phyloP scores from a whole-genome alignment of 2,113 vertebrate species.

The Cavia porcellus region DNA sequence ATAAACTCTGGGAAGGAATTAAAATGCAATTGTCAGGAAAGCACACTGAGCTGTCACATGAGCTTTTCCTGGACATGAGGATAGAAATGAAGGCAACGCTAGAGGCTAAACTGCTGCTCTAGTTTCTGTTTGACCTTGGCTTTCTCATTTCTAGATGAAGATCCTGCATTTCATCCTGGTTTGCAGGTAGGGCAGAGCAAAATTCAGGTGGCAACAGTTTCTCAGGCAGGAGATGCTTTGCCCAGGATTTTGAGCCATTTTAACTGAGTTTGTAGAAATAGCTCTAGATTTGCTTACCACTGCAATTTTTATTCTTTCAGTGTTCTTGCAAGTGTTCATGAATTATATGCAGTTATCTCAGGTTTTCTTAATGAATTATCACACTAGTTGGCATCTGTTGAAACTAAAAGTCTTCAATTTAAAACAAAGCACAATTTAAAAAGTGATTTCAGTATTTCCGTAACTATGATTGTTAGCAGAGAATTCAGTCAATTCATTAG shows the following conservation, averaged over 20 bases:
- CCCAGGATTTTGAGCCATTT: not conserved
- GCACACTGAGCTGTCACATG: not conserved
- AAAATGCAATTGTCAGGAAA: not conserved
- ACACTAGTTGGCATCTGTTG: not conserved
- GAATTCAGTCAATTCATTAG: not conserved
- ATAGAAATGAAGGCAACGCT: not conserved
- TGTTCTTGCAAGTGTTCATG: not conserved
- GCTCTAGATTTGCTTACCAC: not conserved
- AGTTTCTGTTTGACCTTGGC: not conserved
- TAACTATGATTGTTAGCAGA: not conserved
- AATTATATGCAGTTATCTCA: not conserved
- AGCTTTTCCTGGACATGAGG: not conserved
- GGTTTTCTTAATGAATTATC: slow-evolving; percentile 18
- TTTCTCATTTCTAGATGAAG: not conserved
- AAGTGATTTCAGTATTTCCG: not conserved
- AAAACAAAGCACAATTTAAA: not conserved
- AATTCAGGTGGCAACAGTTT: not conserved
- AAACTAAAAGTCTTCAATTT: not conserved
- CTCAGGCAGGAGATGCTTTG: not conserved
- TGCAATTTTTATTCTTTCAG: slow-evolving; percentile 18
- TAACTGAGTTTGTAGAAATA: not conserved
- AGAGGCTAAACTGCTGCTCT: not conserved
- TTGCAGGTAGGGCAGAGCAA: not conserved
- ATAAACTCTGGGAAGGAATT: not conserved
- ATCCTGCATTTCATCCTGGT: not conserved